phyloP scores from a whole-genome alignment of 2,888 invertebrate species.

The Tetrapedia diversipes region DNA sequence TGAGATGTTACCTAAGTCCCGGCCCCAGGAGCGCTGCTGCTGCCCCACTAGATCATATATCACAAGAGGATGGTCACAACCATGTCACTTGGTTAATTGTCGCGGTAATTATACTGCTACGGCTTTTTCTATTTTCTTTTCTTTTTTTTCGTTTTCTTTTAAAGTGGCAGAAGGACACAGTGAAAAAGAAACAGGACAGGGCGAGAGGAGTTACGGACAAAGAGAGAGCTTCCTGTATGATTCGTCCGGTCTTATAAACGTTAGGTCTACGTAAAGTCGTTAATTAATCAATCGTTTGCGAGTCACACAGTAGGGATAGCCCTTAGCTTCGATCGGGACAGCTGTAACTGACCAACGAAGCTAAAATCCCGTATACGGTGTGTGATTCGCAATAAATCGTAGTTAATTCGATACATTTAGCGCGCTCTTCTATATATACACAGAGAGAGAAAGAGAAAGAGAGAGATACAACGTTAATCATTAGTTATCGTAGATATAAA shows the following conservation, averaged over 20 bases:
- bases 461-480: slow-evolving; percentile 42
- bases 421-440: slow-evolving; percentile 53
- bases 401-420: slow-evolving; percentile 24
- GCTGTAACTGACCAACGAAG: slow-evolving; percentile 19
- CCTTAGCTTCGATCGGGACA: neutral
- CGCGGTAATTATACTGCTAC: slow-evolving; percentile 69
- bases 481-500: slow-evolving; percentile 17
- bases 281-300: slow-evolving; percentile 53
- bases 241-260: slow-evolving; percentile 51
- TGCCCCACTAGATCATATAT: slow-evolving; percentile 85
- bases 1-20: slow-evolving; percentile 85
- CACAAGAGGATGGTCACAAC: slow-evolving; percentile 81
- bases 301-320: slow-evolving; percentile 67
- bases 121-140: too few species aligned
- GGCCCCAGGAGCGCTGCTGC: slow-evolving; percentile 86
- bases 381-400: slow-evolving; percentile 68
- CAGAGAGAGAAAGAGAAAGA: too few species aligned
- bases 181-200: slow-evolving; percentile 38
- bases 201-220: slow-evolving; percentile 32
- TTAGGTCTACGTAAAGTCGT: slow-evolving; percentile 48
- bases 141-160: too few species aligned
- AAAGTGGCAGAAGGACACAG: slow-evolving; percentile 45
- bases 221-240: slow-evolving; percentile 61
- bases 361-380: slow-evolving; percentile 26
- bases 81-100: slow-evolving; percentile 76